Evolutionary conservation across 2,113 vertebrate genomes (phyloP).

Genomic region (Tamias sibiricus): DNA sequence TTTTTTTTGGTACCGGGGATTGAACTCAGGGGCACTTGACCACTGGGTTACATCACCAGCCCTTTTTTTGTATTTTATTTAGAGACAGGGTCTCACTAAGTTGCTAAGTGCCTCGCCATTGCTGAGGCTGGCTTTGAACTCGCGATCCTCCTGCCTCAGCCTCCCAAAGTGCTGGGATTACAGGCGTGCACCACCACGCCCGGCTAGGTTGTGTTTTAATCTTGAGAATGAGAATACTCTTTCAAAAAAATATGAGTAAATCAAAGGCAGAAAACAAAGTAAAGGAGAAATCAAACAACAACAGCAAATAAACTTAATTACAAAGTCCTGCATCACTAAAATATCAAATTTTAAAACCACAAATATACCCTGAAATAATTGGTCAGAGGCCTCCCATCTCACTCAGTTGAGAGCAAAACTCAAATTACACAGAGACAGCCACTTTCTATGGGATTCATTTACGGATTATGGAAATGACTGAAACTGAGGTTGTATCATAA

Average conservation of each 20-base stretch:
- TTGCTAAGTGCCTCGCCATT: no score
- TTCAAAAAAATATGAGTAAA: background rate
- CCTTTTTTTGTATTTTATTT: no score
- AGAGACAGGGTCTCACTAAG: no score
- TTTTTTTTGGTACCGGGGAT: no score
- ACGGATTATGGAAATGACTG: constrained; percentile 20
- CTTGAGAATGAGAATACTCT: background rate
- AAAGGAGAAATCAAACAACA: background rate
- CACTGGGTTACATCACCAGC: no score
- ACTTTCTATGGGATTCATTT: background rate
- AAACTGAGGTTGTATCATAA: constrained; percentile 12
- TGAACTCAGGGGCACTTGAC: no score
- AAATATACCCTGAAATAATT: constrained; percentile 1
- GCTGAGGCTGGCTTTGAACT: no score
- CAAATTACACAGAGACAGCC: background rate
- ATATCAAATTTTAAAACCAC: background rate
- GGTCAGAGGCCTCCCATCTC: background rate
- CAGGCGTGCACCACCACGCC: no score
- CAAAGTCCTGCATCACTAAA: background rate
- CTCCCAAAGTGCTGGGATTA: no score
- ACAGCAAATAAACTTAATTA: background rate
- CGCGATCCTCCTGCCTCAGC: no score
- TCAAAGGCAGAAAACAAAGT: background rate
- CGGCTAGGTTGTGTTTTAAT: background rate
- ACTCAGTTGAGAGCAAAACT: background rate